phyloP scores from a whole-genome alignment of 2,113 vertebrate genomes.

The Campylorhamphus procurvoides region DNA sequence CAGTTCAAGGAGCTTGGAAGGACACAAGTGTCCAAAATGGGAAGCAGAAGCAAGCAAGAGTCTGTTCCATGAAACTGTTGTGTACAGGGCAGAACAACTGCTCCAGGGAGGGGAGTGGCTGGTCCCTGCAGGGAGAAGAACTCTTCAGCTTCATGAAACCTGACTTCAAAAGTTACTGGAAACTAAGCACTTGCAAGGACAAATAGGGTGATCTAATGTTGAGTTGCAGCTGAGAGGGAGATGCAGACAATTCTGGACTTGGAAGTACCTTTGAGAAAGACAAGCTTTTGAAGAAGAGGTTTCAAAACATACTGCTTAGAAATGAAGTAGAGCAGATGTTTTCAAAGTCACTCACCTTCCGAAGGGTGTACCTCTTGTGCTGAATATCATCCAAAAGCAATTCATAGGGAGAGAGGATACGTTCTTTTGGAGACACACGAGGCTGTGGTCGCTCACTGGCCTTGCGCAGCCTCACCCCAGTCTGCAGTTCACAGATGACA shows the following conservation, averaged over 20 bases:
- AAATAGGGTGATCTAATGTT: not conserved
- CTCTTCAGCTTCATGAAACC: not conserved
- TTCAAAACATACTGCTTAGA: not conserved
- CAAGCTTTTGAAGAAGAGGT: not conserved
- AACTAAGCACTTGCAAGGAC: not conserved
- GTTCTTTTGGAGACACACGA: rapidly evolving
- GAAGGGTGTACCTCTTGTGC: slow-evolving; percentile 67
- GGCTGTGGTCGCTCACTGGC: not conserved
- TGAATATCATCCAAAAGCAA: slow-evolving; percentile 72
- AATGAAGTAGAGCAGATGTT: not conserved
- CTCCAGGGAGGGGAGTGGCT: not conserved
- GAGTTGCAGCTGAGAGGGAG: not conserved
- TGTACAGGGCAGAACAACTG: not conserved
- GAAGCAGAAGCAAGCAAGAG: not conserved
- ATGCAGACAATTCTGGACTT: not conserved
- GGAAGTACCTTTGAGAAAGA: not conserved
- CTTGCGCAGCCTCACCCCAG: slow-evolving; percentile 57
- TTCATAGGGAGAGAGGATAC: slow-evolving; percentile 36
- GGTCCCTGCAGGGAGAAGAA: not conserved
- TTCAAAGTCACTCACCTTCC: slow-evolving; percentile 63
- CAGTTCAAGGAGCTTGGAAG: not conserved
- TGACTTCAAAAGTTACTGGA: not conserved
- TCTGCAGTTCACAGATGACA: slow-evolving; percentile 63
- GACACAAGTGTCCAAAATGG: not conserved
- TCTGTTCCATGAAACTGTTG: not conserved